Base-by-base conservation (phyloP, 2,113 vertebrate species). In the Platysternon megacephalum region DNA sequence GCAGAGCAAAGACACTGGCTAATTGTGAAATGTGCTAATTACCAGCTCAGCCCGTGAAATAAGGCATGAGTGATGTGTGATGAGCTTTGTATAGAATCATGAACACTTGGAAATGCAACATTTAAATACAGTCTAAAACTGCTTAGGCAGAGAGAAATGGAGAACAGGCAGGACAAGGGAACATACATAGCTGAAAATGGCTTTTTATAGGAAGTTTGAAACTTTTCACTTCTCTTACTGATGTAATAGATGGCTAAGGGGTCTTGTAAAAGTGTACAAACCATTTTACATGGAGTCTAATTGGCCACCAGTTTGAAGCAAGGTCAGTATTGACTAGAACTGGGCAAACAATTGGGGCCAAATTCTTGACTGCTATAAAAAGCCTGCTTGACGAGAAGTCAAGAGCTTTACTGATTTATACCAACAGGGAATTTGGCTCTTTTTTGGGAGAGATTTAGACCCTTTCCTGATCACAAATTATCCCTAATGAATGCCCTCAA, bases 21-120 rank as follows among this genome's bases (percentile, higher is more conserved):
- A 98, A 98, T 98, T 98, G 98, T 98, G 97, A 98, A 98, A 98
- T 97, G 98, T 98, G 98, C 98, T 98, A 98, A 98, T 98, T 98
- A 98, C 96, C 91, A 95, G 22, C 94, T 98, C 97, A 97, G 98
- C 98, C 97, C 95, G 97, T 96, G 97, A 98, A 98, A 98, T 98
- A 97, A 98, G 98, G 96, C 98, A 97, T 98, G 98, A 98, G 98
- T 98, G 98, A 98, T 98, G 97, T 96, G 97, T 95, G 96, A 97
- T 17, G 79, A 98, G 97, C 94, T 96, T 98, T 90, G 92, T 94
- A 91, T 95, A 87, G 96, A 98, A 97, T 97, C 98, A 97, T 85
- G 97, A 98, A 93, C 97, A 84, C 98, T 98, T 97, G 97, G 97
- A 98, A 98, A 98, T 96, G 97, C 96, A 95, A 97, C 97, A 98